phyloP scores from a whole-genome alignment of 2,113 vertebrate genomes.

The Sylvilagus bachmani region DNA sequence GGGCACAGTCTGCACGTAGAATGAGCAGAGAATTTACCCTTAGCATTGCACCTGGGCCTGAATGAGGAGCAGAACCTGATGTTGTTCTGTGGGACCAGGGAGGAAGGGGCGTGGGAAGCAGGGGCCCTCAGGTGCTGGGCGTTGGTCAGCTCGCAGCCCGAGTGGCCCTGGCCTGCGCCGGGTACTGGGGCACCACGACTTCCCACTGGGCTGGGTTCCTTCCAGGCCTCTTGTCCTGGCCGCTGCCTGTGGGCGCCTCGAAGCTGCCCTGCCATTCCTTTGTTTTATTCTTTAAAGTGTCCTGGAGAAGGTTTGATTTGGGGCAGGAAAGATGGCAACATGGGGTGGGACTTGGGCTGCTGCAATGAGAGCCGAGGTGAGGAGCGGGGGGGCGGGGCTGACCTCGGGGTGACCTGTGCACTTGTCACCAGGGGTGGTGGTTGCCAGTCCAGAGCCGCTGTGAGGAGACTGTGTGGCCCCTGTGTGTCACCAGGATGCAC shows the following conservation, averaged over 20 bases:
- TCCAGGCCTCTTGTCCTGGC: not conserved
- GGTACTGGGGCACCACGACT: no score
- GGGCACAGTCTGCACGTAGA: not conserved
- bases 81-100: conserved; percentile 20
- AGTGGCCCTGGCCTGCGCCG: no score
- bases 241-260: not conserved
- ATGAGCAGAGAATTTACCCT: conserved; percentile 34
- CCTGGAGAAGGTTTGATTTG: not conserved
- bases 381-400: no score
- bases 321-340: not conserved
- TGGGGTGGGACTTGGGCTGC: not conserved
- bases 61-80: conserved; percentile 18
- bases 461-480: not conserved
- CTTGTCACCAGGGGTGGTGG: not conserved
- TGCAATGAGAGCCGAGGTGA: no score
- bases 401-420: no score
- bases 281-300: not conserved
- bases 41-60: conserved; percentile 17
- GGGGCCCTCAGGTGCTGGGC: not conserved
- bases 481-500: not conserved
- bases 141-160: no score
- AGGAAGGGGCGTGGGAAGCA: not conserved
- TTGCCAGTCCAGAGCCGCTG: not conserved
- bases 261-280: no score
- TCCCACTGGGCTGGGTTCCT: not conserved